Conservation (phyloP, 1,140 invertebrate species). For the Pinna nobilis region DNA sequence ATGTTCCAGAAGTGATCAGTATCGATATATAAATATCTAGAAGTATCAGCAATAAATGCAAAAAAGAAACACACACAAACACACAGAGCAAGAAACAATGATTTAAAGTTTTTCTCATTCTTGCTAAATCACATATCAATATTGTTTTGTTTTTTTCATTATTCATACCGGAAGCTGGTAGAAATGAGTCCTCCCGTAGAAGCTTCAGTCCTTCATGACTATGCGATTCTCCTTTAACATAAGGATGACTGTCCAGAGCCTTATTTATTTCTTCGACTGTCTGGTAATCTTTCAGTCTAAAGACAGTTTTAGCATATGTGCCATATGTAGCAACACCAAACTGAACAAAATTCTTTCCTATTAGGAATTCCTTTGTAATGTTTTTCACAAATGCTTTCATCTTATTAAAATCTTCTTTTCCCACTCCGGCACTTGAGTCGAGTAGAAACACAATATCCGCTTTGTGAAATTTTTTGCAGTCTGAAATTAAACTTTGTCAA, state of each 20-base stretch:
- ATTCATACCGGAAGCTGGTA: background rate
- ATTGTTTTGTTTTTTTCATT: too few relatives aligned
- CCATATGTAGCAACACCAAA: constrained; percentile 60
- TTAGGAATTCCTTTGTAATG: constrained; percentile 45
- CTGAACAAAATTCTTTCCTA: constrained; percentile 50
- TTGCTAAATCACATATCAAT: too few relatives aligned
- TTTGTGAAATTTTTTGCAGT: background rate
- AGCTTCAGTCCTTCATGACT: background rate
- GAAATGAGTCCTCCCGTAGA: background rate
- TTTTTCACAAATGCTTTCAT: constrained; percentile 52
- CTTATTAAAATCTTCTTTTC: constrained; percentile 53
- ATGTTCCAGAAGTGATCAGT: too few relatives aligned
- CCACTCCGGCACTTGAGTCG: constrained; percentile 58
- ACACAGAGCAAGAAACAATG: background rate
- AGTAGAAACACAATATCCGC: constrained; percentile 63
- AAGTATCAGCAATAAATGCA: background rate
- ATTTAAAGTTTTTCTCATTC: too few relatives aligned
- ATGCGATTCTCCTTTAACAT: background rate
- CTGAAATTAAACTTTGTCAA: too few relatives aligned
- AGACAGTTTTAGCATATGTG: background rate
- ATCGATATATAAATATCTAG: too few relatives aligned
- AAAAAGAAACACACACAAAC: background rate
- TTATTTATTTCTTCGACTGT: background rate
- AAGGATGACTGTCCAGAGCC: background rate
- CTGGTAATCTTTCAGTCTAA: background rate